Base-by-base conservation (phyloP, 1,140 invertebrate genomes). In the Cotesia glomerata region DNA sequence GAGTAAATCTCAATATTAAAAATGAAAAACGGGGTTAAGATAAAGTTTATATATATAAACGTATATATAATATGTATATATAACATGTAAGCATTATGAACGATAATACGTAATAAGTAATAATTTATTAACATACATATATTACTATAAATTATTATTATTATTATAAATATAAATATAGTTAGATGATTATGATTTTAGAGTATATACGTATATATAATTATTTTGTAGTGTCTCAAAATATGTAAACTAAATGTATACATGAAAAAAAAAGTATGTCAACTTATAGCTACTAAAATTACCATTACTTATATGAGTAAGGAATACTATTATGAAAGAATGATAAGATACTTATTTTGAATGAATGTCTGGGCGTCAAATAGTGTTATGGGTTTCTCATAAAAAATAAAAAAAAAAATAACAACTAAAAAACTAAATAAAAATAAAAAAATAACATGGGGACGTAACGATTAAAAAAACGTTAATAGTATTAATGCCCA, bases 401-500 rank as follows among this genome's bases (percentile, higher is more conserved):
- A 35, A 52, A 26, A 26, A 26, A 26, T 26, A 26, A 26, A 26
- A 26, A 26, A 26, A 26, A 26, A 26, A 26, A 26, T 26, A 26
- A 26, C 26, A 26, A 26, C 26, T 26, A 26, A 26, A 26, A 2
- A 26, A 26, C 26, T 26, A 26, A 26, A 26, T 26, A 26, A 26
- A 26, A 26, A 26, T 26, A 26, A 26, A 63, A 68, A 45, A 45
- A 45, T 45, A 45, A 62, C 14, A 70, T 11, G 32, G 9, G 45
- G 76, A 75, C 77, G 9, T 26, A 75, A 75, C 77, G 82, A 80
- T 78, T 81, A 84, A 82, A 77, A 79, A 78, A 82, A 86, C 79
- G 82, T 85, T 86, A 86, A 86, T 87, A 86, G 84, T 86, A 86
- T 85, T 86, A 85, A 79, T 81, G 82, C 82, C 85, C 86, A 85